Conservation (phyloP, 2,113 vertebrate genomes). For the Rhinogobius similis region DNA sequence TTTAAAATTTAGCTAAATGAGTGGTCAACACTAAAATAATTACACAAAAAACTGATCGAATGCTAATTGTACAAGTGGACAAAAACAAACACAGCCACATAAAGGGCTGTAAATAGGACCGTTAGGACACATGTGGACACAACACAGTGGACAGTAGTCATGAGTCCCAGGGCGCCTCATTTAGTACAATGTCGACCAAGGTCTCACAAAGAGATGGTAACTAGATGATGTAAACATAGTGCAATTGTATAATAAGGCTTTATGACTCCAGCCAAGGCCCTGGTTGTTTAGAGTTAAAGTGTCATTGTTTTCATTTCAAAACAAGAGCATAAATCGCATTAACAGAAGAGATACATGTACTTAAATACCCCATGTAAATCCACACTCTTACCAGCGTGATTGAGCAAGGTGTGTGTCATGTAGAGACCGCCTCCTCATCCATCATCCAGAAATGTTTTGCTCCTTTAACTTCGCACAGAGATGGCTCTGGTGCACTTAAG, state of each 20-base stretch:
- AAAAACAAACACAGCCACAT: not conserved
- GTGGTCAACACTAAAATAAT: no score
- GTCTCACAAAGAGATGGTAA: conserved; percentile 1
- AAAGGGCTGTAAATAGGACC: conserved; percentile 20
- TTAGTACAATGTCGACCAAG: not conserved
- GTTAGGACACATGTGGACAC: conserved; percentile 15
- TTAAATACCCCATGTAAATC: no score
- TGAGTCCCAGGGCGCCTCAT: conserved; percentile 6
- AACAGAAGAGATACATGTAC: not conserved
- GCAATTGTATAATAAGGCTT: not conserved
- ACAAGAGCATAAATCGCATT: not conserved
- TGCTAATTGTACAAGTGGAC: not conserved
- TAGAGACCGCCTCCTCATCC: conserved; percentile 30
- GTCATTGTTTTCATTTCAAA: no score
- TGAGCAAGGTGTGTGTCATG: conserved; percentile 37
- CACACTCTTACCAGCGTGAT: not conserved
- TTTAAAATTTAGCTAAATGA: no score
- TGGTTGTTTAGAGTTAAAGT: not conserved
- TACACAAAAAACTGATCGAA: not conserved
- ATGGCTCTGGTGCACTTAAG: not conserved
- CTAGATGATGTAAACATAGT: not conserved
- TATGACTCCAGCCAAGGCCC: not conserved
- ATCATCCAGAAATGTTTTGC: conserved; percentile 32
- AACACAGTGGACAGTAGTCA: conserved; percentile 10
- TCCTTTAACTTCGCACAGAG: conserved; percentile 20